Evolutionary conservation across 1,140 invertebrate species (phyloP), one percentile per base, ranked within the genome.

Genomic region (Colletes gigas): DNA sequence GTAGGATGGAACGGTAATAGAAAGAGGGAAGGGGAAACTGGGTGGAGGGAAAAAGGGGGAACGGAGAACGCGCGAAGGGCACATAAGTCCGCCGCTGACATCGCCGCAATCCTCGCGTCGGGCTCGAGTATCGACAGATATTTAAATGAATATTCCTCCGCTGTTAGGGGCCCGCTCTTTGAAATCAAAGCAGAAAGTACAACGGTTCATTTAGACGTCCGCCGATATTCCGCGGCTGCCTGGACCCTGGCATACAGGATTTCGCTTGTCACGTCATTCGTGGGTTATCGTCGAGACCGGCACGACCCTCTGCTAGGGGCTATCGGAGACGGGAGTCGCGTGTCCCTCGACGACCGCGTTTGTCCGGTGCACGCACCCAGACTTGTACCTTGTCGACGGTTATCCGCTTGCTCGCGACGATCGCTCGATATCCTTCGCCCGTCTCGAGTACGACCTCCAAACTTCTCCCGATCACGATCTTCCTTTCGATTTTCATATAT

Each of bases 171-270:
- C 41, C 60, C 60, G 60, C 60, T 63, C 89, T 92, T 92, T 92
- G 89, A 92, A 91, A 92, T 90, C 88, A 92, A 92, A 92, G 89
- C 89, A 89, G 77, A 52, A 90, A 88, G 88, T 83, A 89, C 88
- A 82, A 80, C 83, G 81, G 82, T 92, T 92, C 92, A 92, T 93
- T 93, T 92, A 92, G 92, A 93, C 92, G 92, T 91, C 91, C 93
- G 92, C 91, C 92, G 90, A 93, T 93, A 93, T 87, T 88, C 47
- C 50, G 83, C 86, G 71, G 50, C 50, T 12, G 50, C 60, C 74
- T 69, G 71, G 60, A 44, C 67, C 66, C 55, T 66, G 83, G 83
- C 8, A 82, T 89, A 88, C 88, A 84, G 85, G 79, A 87, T 90
- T 89, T 90, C 83, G 87, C 89, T 80, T 91, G 89, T 91, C 89